Evolutionary conservation across 2,113 vertebrate genomes (phyloP).

Genomic region (Plectropomus leopardus): DNA sequence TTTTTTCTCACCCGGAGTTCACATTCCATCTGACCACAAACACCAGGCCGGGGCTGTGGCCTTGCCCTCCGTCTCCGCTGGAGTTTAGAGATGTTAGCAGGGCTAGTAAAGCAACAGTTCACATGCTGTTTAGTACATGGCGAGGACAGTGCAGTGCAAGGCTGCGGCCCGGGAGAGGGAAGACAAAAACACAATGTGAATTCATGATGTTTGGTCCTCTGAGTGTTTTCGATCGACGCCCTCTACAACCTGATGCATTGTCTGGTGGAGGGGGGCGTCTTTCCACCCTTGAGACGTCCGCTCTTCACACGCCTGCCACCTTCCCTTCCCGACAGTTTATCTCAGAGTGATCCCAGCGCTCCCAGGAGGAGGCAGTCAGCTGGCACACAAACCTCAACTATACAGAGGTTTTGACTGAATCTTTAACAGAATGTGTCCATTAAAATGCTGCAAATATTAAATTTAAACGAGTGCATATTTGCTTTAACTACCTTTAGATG

Average conservation of each 20-base stretch:
- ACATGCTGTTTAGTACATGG: slow-evolving; percentile 58
- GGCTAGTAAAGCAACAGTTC: slow-evolving; percentile 47
- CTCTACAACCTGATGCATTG: slow-evolving; percentile 14
- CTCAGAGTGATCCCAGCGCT: neutral
- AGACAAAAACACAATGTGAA: slow-evolving; percentile 27
- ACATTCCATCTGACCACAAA: slow-evolving; percentile 76
- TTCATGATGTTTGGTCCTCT: slow-evolving; percentile 20
- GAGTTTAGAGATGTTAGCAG: slow-evolving; percentile 61
- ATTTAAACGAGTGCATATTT: neutral
- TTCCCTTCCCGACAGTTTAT: slow-evolving; percentile 8
- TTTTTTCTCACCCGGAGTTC: slow-evolving; percentile 66
- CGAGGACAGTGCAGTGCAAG: slow-evolving; percentile 29
- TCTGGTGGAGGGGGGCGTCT: neutral
- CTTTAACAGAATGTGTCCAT: neutral
- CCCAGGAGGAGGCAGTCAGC: neutral
- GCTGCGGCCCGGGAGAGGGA: slow-evolving; percentile 5
- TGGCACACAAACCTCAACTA: neutral
- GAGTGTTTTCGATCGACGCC: neutral
- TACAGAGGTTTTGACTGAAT: neutral
- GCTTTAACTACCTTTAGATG: slow-evolving; percentile 5
- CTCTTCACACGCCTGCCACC: slow-evolving; percentile 14
- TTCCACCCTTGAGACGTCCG: slow-evolving; percentile 13
- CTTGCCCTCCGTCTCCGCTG: slow-evolving; percentile 56
- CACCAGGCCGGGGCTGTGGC: slow-evolving; percentile 55
- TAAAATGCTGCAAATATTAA: neutral